Evolutionary conservation across 37 sponge, comb jelly and placozoan species (phyloP), one percentile per base, ranked within the genome.

Genomic region (Amphimedon queenslandica): DNA sequence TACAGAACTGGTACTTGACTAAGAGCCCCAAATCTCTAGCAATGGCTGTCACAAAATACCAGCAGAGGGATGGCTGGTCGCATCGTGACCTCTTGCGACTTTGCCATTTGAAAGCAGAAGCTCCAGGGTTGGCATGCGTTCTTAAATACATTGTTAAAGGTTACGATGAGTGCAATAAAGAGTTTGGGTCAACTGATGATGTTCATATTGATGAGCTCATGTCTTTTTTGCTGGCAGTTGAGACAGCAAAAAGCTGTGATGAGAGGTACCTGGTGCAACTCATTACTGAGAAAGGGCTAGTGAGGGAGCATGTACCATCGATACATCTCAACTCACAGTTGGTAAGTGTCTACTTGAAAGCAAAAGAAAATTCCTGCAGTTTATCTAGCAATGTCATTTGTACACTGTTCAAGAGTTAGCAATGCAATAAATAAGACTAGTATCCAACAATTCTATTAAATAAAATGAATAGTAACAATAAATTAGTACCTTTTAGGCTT

Each of bases 1-100:
- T 88, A 0, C 30, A 71, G 16, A 55, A 72, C 36, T 88, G 89
- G 89, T 86, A 86, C 75, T 74, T 36, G 35, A 67, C 55, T 11
- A 89, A 84, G 71, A 64, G 24, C 1, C 64, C 84, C 23, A 77
- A 70, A 35, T 18, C 43, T 1, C 77, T 89, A 3, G 76, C 85
- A n/a, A 75, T 85, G 74, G 79, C 86, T 6, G 85, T 89, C 28
- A 89, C 90, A 36, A 89, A 89, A 67, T 89, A 89, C 74, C 64
- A 71, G 37, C 86, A 84, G 29, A 73, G 90, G 47, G 51, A 63
- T 51, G 90, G 90, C 25, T 89, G 90, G 90, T 66, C 85, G 0
- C 90, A 89, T 38, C 47, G 43, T 24, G 90, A 89, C 40, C 71
- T 89, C 6, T 76, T 83, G 4, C 79, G 90, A 40, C 81, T 89